Base-by-base conservation (phyloP, 2,888 invertebrate species). In the Holacanthella duospinosa region DNA sequence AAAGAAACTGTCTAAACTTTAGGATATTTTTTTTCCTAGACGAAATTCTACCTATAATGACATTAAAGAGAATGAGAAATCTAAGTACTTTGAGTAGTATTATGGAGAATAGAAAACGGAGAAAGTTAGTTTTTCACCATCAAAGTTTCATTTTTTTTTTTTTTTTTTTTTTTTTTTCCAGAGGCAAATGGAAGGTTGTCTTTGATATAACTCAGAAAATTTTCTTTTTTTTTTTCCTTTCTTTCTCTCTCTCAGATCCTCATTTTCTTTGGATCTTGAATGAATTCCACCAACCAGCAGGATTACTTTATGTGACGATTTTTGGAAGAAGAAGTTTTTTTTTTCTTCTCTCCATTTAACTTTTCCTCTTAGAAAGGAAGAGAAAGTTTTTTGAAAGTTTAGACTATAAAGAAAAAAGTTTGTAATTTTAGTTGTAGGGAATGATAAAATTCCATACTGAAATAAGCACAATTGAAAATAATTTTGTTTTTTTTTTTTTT, bases 271-370 rank as follows among this genome's bases (percentile, higher is more conserved):
- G n/a, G n/a, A n/a, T n/a, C n/a, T n/a, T n/a, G n/a, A n/a, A n/a
- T n/a, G 36, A 6, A 36, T 36, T 36, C 36, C 36, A 36, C 36
- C 16, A 6, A 9, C 36, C 36, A n/a, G n/a, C n/a, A n/a, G n/a
- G n/a, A n/a, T n/a, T n/a, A n/a, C n/a, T n/a, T n/a, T n/a, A n/a
- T n/a, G n/a, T n/a, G n/a, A n/a, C n/a, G n/a, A n/a, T n/a, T n/a
- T n/a, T n/a, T 21, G 26, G 43, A 59, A 43, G 44, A 19, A 59
- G 9, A 27, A 25, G 21, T 59, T 43, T 59, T 27, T 44, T 59
- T 44, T 25, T 16, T 36, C 16, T 36, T 36, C 36, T 36, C 16
- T 36, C 36, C 16, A 6, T 36, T 16, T 36, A 6, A 12, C 36
- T 36, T 16, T 36, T 16, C 16, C 36, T 36, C 36, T 36, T 16